Evolutionary conservation across 2,797 vertebrate species (phyloP).

Genomic region (Phylloscopus collybita): DNA sequence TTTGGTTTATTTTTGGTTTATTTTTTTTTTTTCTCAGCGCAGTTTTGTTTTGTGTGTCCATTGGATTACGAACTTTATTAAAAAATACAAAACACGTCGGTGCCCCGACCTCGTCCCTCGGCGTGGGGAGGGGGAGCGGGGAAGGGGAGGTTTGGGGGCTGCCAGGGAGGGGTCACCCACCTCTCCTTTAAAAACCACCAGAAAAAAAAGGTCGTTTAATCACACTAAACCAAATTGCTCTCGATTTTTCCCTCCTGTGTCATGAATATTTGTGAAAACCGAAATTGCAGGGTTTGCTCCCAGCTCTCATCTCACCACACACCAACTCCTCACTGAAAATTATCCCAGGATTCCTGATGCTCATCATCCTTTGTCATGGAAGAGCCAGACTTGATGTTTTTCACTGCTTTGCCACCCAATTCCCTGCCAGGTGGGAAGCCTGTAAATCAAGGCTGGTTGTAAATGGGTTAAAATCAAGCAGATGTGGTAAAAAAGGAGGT

Average conservation of each 20-base stretch:
- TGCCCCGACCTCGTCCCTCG: constrained; percentile 43
- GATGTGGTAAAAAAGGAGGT: background rate
- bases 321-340: accelerated
- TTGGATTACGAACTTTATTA: constrained; percentile 96
- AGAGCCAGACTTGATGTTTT: accelerated
- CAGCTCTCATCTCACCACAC: accelerated
- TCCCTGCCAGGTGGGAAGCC: background rate
- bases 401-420: background rate
- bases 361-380: accelerated
- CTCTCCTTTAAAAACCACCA: background rate
- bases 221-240: constrained; percentile 54
- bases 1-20: background rate
- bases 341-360: constrained; percentile 64
- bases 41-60: constrained; percentile 86
- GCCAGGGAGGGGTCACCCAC: background rate
- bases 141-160: background rate
- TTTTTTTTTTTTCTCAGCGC: constrained; percentile 68
- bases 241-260: constrained; percentile 46
- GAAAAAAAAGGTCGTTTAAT: background rate
- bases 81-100: constrained; percentile 81
- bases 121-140: background rate
- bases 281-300: background rate
- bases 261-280: constrained; percentile 76
- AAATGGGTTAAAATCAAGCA: background rate
- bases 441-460: accelerated